Conservation (phyloP, 2,888 invertebrate species). For the Teinopalpus imperialis region DNA sequence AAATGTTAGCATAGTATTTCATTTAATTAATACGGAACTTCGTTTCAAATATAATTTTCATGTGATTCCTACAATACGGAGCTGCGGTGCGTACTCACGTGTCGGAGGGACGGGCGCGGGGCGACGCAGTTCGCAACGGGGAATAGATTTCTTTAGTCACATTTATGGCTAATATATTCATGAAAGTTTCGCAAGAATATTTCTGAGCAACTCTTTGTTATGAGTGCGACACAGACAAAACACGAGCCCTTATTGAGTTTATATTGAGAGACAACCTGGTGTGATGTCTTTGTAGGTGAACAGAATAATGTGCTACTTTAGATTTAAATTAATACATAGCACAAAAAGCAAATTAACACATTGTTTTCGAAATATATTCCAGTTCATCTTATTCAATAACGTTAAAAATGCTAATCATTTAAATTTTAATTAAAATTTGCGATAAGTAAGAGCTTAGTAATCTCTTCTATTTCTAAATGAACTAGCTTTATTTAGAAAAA, state of each 20-base stretch:
- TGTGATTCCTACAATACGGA: constrained; percentile 35
- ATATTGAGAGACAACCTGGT: constrained; percentile 28
- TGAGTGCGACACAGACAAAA: constrained; percentile 51
- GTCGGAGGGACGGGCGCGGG: constrained; percentile 33
- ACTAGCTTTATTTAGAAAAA: constrained; percentile 20
- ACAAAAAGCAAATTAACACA: too few relatives aligned
- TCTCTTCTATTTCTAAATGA: too few relatives aligned
- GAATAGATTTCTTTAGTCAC: constrained; percentile 78
- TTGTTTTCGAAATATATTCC: too few relatives aligned
- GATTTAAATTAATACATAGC: too few relatives aligned
- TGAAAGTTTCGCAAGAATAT: constrained; percentile 78
- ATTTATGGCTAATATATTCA: constrained; percentile 82
- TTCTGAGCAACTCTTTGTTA: constrained; percentile 65
- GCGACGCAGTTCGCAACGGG: constrained; percentile 46
- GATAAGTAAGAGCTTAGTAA: too few relatives aligned
- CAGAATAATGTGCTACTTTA: constrained; percentile 26
- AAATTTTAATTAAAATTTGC: too few relatives aligned
- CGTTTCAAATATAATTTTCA: constrained; percentile 40
- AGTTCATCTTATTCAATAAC: too few relatives aligned
- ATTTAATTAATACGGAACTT: not conserved
- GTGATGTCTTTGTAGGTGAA: constrained; percentile 37
- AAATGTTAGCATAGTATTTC: not conserved
- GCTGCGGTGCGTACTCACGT: constrained; percentile 36
- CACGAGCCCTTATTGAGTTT: constrained; percentile 46
- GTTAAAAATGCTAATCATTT: too few relatives aligned